phyloP scores from a whole-genome alignment of 2,797 vertebrate species.

The Sebastes diploproa region DNA sequence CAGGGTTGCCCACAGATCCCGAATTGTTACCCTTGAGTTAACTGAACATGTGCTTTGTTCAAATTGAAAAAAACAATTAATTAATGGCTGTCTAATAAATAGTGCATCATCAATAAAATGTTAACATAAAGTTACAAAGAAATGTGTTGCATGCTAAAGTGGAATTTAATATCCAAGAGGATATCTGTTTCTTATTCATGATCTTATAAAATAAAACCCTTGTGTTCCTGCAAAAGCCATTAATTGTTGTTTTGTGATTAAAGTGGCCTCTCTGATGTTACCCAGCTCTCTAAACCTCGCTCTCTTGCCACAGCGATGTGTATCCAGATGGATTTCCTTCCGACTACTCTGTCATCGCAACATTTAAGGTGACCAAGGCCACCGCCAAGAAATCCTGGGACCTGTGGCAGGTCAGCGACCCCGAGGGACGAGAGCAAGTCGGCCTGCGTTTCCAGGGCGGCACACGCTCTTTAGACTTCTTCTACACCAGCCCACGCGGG shows the following conservation, averaged over 20 bases:
- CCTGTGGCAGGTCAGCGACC: slow-evolving; percentile 84
- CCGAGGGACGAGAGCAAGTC: slow-evolving; percentile 72
- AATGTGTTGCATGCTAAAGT: slow-evolving; percentile 8
- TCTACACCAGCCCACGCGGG: slow-evolving; percentile 67
- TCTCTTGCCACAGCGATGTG: slow-evolving; percentile 66
- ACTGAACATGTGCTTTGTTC: slow-evolving; percentile 21
- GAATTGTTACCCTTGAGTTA: neutral
- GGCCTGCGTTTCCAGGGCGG: slow-evolving; percentile 76
- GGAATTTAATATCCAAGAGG: neutral
- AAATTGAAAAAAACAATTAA: slow-evolving; percentile 32
- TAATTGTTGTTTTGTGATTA: slow-evolving; percentile 10
- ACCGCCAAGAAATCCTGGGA: slow-evolving; percentile 72
- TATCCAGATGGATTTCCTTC: slow-evolving; percentile 80
- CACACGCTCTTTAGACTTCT: slow-evolving; percentile 73
- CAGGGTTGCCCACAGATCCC: slow-evolving; percentile 20
- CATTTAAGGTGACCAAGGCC: slow-evolving; percentile 80
- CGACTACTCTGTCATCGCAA: slow-evolving; percentile 78
- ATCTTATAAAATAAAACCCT: slow-evolving; percentile 9
- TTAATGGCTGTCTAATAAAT: neutral
- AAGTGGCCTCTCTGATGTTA: slow-evolving; percentile 9
- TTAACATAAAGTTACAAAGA: neutral
- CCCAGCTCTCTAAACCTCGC: slow-evolving; percentile 9
- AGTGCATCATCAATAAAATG: slow-evolving; percentile 11
- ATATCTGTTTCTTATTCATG: slow-evolving; percentile 27
- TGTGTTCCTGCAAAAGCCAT: neutral